These are phyloP conservation scores for Adelognathus sp. DNA, from an alignment of 2,888 invertebrate genomes.

Conservation along the genomic window DNA sequence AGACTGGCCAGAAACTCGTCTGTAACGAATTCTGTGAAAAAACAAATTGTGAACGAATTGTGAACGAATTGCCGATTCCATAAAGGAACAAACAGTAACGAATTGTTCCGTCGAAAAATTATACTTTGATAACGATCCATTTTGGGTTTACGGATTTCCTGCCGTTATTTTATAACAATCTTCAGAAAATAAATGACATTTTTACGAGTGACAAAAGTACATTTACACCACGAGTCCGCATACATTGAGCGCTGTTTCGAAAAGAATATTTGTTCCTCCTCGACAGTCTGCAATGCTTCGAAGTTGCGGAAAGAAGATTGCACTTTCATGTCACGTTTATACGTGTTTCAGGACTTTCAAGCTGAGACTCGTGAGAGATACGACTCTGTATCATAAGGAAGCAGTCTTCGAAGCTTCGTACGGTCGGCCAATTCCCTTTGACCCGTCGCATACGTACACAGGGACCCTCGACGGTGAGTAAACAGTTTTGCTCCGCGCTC, in stretches of 20 bases:
- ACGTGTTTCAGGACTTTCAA: slow-evolving; percentile 77
- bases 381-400: slow-evolving; percentile 79
- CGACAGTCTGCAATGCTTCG: background rate
- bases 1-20: too few relatives aligned
- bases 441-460: slow-evolving; percentile 78
- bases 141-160: background rate
- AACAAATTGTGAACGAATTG: too few relatives aligned
- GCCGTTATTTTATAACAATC: background rate
- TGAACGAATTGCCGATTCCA: too few relatives aligned
- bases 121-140: background rate
- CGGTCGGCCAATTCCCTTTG: slow-evolving; percentile 77
- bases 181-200: background rate
- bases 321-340: background rate
- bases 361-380: slow-evolving; percentile 79
- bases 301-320: background rate
- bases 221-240: too few relatives aligned
- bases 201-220: background rate
- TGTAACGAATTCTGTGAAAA: too few relatives aligned
- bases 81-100: background rate
- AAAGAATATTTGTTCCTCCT: background rate
- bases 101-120: background rate
- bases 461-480: slow-evolving; percentile 81
- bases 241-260: background rate
- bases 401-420: slow-evolving; percentile 80
- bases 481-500: slow-evolving; percentile 26